Base-by-base conservation (phyloP, 1,140 invertebrate genomes). In the Drosophila nikananu region DNA sequence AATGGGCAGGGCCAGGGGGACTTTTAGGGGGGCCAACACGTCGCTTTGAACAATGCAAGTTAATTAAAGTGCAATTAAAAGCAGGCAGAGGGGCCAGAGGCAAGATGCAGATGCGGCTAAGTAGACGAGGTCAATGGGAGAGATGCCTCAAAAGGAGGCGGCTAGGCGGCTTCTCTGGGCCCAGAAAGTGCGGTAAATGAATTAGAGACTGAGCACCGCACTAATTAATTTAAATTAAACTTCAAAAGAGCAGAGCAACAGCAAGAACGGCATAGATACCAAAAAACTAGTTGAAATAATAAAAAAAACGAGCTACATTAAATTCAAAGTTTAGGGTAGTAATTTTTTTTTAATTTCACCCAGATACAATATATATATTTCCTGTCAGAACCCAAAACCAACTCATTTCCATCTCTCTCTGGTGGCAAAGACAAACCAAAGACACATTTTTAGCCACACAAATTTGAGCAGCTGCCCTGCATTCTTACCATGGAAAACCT, bases 61-160 rank as follows among this genome's bases (percentile, higher is more conserved):
- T 90, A 89, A 89, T 89, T 90, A 90, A 89, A 81, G 78, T 71
- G 84, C 84, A 89, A 89, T 89, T 89, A 84, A 90, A 87, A 74
- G 65, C 62, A 89, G 68, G 63, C 58, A 27, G 55, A 58, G 32
- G 23, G 35, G 35, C 19, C 46, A 4, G 1, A 48, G 25, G n/a
- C 42, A 32, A 32, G 32, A 32, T 32, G 32, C 32, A 73, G 70
- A 61, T 71, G 67, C 49, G 46, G 44, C 37, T 41, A 58, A 58
- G 39, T 54, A 41, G 68, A 49, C 32, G 65, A 71, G 68, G 68
- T 71, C 70, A 72, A 54, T 25, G 46, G 32, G 30, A 30, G 30
- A 30, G 42, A 21, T 48, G 64, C n/a, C 39, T 67, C 42, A 48
- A 66, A 41, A 13, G 3, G n/a, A n/a, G n/a, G n/a, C n/a, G n/a